Conservation (phyloP, 2,797 vertebrate genomes). For the Danio choprae region DNA sequence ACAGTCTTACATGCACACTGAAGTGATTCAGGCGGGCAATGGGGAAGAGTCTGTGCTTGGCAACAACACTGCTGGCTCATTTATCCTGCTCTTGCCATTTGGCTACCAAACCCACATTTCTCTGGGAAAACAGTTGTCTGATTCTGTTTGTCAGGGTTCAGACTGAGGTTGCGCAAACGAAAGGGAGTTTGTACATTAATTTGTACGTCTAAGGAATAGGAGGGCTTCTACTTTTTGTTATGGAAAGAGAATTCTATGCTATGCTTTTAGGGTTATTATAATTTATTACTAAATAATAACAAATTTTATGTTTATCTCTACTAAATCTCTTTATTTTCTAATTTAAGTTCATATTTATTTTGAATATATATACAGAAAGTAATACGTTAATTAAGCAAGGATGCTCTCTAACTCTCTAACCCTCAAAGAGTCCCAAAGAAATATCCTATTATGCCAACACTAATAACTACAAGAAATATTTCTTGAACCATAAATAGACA, state of each 20-base stretch:
- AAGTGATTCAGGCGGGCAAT: slow-evolving; percentile 1
- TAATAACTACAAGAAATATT: neutral
- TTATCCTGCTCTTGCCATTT: slow-evolving; percentile 23
- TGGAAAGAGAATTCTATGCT: too few relatives aligned
- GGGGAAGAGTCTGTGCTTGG: slow-evolving; percentile 1
- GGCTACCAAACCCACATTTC: neutral
- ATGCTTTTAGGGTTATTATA: neutral
- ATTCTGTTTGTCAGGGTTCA: slow-evolving; percentile 21
- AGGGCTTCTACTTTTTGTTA: neutral
- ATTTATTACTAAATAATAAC: neutral
- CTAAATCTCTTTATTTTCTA: neutral
- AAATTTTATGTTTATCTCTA: neutral
- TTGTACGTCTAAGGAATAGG: neutral
- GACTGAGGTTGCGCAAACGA: slow-evolving; percentile 2
- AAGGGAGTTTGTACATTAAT: neutral
- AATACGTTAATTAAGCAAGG: too few relatives aligned
- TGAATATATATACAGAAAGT: too few relatives aligned
- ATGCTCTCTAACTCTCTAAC: too few relatives aligned
- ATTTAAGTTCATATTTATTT: too few relatives aligned
- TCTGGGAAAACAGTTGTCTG: slow-evolving; percentile 17
- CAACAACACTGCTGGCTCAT: slow-evolving; percentile 15
- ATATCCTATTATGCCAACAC: neutral
- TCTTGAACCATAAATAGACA: neutral
- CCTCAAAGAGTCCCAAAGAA: neutral
- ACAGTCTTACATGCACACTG: neutral